These are phyloP conservation scores for Cloeon dipterum DNA, from an alignment of 2,888 invertebrate species.

Conservation along the genomic window DNA sequence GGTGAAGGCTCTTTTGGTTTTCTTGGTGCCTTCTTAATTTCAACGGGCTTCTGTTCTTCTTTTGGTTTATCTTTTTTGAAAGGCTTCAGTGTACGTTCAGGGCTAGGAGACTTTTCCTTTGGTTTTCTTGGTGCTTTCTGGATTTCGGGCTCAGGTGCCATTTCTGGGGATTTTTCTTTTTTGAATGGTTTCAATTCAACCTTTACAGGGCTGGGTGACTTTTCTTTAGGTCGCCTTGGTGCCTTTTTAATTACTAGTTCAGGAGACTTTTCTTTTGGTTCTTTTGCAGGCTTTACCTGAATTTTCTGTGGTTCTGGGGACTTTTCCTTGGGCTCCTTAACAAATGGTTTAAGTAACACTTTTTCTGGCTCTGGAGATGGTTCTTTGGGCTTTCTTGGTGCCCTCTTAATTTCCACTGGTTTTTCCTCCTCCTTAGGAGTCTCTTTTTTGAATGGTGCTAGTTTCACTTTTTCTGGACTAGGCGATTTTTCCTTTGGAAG, in stretches of 20 bases:
- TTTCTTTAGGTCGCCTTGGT: constrained; percentile 8
- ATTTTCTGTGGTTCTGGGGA: too few species aligned
- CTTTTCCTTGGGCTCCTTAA: constrained; percentile 14
- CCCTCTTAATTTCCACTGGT: constrained; percentile 8
- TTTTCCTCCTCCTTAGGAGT: constrained; percentile 12
- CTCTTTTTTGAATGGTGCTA: constrained; percentile 10
- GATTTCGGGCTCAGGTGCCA: constrained; percentile 8
- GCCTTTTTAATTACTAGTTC: constrained; percentile 8
- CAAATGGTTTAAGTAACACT: constrained; percentile 11
- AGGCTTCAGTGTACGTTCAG: too few species aligned
- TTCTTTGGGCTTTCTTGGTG: constrained; percentile 8
- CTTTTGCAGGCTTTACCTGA: constrained; percentile 11
- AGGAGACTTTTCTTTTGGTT: constrained; percentile 7
- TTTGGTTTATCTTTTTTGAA: too few species aligned
- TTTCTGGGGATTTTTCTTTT: constrained; percentile 7
- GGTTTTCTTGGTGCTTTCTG: constrained; percentile 10
- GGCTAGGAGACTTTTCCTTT: constrained; percentile 11
- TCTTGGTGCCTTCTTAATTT: constrained; percentile 7
- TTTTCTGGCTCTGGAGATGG: constrained; percentile 2
- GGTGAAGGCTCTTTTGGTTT: constrained; percentile 10
- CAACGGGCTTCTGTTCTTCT: not conserved
- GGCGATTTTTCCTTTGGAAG: constrained; percentile 3
- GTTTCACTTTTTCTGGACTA: constrained; percentile 7
- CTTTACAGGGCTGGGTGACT: constrained; percentile 2
- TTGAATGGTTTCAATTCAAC: constrained; percentile 11